These are phyloP conservation scores for Frankliniella fusca DNA, from an alignment of 2,888 invertebrate genomes.

Conservation along the genomic window DNA sequence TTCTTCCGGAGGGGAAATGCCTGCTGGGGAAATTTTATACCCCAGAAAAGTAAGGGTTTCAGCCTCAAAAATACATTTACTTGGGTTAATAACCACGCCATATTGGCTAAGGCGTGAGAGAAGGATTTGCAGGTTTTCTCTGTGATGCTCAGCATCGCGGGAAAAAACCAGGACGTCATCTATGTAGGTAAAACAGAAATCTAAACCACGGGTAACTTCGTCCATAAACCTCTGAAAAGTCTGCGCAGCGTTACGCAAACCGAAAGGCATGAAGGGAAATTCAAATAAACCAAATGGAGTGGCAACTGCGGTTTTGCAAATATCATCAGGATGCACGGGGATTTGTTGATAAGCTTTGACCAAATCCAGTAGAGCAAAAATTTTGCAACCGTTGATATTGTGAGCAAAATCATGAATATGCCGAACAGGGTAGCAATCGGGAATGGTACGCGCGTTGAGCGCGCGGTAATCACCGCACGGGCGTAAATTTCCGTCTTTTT, in stretches of 20 bases:
- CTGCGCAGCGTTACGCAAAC: conserved; percentile 39
- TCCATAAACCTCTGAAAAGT: conserved; percentile 41
- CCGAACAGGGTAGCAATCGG: conserved; percentile 45
- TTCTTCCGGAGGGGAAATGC: conserved; percentile 34
- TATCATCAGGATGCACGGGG: conserved; percentile 39
- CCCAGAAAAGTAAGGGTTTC: conserved; percentile 29
- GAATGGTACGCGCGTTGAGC: conserved; percentile 44
- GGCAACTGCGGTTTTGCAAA: conserved; percentile 41
- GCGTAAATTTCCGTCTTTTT: conserved; percentile 41
- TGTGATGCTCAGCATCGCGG: conserved; percentile 22
- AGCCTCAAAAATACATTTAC: conserved; percentile 31
- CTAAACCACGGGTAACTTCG: conserved; percentile 35
- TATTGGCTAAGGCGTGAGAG: conserved; percentile 29
- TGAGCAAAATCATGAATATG: conserved; percentile 42
- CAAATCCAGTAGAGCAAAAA: conserved; percentile 36
- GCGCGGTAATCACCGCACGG: conserved; percentile 46
- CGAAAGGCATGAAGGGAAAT: conserved; percentile 38
- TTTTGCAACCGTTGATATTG: conserved; percentile 34
- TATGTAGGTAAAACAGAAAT: conserved; percentile 38
- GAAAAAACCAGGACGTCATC: conserved; percentile 39
- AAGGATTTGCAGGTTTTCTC: conserved; percentile 29
- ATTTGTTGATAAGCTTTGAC: conserved; percentile 41
- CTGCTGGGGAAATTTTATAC: conserved; percentile 29
- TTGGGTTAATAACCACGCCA: conserved; percentile 28
- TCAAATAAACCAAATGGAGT: conserved; percentile 40